Percentiles rank a stretch among this genome's conserved stretches.
These are phyloP conservation scores for Nasonia oneida DNA, from an alignment of 2,888 invertebrate genomes.

Conservation along the genomic window DNA sequence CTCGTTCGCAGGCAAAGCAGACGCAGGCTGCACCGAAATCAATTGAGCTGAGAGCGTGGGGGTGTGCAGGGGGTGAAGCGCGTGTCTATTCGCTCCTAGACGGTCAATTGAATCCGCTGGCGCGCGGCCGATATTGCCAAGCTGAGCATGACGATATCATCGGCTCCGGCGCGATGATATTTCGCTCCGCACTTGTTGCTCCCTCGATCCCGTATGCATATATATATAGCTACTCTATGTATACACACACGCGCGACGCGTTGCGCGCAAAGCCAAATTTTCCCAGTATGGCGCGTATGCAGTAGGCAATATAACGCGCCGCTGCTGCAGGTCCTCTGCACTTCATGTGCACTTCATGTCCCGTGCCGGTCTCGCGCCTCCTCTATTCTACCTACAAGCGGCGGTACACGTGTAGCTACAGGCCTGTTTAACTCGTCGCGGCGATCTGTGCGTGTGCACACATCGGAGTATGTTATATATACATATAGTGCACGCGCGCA, in stretches of 20 bases:
- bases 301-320: conserved; percentile 68
- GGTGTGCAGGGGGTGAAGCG: not conserved
- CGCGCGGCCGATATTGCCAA: conserved; percentile 71
- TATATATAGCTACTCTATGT: not conserved
- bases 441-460: not conserved
- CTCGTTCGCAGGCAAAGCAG: too few relatives aligned
- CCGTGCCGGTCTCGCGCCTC: conserved; percentile 47
- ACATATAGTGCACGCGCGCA: not conserved
- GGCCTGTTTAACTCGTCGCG: conserved; percentile 10
- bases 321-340: conserved; percentile 73
- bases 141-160: conserved; percentile 77
- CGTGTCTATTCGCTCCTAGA: conserved; percentile 21
- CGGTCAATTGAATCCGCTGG: conserved; percentile 72
- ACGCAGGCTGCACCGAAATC: not conserved
- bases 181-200: conserved; percentile 78
- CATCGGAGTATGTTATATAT: too few relatives aligned
- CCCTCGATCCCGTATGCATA: not conserved
- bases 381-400: conserved; percentile 13
- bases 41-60: not conserved
- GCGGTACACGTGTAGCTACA: conserved; percentile 1
- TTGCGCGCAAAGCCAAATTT: not conserved
- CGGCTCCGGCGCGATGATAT: conserved; percentile 73
- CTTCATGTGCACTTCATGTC: conserved; percentile 78
- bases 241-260: not conserved
- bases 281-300: conserved; percentile 64